A percentile compares a stretch with the other conserved stretches of the same genome.
These are phyloP conservation scores for Geopemphigus sp. DNA, from an alignment of 1,140 invertebrate genomes.

Conservation along the genomic window DNA sequence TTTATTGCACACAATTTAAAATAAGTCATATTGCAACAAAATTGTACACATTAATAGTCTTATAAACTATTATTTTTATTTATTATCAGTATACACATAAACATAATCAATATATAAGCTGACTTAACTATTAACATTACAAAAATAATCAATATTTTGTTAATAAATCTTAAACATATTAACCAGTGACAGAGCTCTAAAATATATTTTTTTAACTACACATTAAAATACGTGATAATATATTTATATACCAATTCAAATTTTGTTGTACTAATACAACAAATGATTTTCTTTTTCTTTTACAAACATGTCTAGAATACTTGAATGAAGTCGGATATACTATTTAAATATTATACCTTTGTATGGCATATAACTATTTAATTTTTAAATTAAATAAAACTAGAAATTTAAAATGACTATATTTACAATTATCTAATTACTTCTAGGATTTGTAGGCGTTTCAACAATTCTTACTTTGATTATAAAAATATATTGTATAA, in stretches of 20 bases:
- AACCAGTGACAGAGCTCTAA: not conserved
- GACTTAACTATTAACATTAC: not conserved
- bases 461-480: not conserved
- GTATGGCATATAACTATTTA: too few species aligned
- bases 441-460: not conserved
- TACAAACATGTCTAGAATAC: too few species aligned
- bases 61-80: not conserved
- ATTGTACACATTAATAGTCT: not conserved
- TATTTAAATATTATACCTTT: too few species aligned
- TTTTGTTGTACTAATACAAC: not conserved
- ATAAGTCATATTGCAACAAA: not conserved
- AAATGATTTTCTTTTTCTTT: too few species aligned
- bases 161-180: not conserved
- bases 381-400: too few species aligned
- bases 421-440: too few species aligned
- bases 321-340: too few species aligned
- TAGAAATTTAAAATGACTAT: too few species aligned
- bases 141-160: not conserved
- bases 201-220: not conserved
- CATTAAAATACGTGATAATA: not conserved
- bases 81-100: too few species aligned
- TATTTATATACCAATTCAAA: not conserved
- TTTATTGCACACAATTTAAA: constrained; percentile 1
- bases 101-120: not conserved
- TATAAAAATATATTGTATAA: not conserved